Base-by-base conservation (phyloP, 2,113 vertebrate species). In the Piaya cayana region DNA sequence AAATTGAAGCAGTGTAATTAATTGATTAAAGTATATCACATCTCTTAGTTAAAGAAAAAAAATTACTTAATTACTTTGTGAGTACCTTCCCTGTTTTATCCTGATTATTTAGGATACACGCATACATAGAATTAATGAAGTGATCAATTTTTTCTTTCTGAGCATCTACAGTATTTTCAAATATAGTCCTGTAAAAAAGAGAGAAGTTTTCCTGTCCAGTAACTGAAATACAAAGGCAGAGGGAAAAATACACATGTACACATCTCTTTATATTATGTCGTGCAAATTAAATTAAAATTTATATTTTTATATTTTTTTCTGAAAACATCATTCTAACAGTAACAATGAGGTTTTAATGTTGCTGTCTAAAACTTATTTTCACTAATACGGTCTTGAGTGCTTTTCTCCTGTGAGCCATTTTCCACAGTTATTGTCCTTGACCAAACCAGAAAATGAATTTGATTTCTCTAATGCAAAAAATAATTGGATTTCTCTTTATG, bases 401-500 rank as follows among this genome's bases (percentile, higher is more conserved):
- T 67, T 92, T 94, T 62, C 45, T 93, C 69, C 77, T 21, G 12
- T 71, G 55, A 75, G 81, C 55, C 11, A 36, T 95, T 94, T 82
- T 89, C 75, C 76, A 87, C 89, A 89, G 82, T 86, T 88, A 94
- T 78, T 97, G 96, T 96, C 97, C 96, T 98, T 98, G 97, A 97
- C 93, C 76, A 97, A 88, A 90, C 71, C 71, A 97, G 95, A 97
- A 96, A 98, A 97, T 97, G 78, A 97, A 97, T 98, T 97, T 98
- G 90, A 97, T 98, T 97, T 97, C 91, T 98, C 93, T 97, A 98
- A 98, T 97, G 95, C 89, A 97, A 92, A 93, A 97, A 59, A 81
- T 98, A 98, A 98, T 98, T 98, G 96, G 97, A 97, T 98, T 98
- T 97, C 94, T 95, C 95, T 93, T 97, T 97, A 97, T 95, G 93